Conservation (phyloP, 2,797 vertebrate genomes). For the Coluber constrictor region DNA sequence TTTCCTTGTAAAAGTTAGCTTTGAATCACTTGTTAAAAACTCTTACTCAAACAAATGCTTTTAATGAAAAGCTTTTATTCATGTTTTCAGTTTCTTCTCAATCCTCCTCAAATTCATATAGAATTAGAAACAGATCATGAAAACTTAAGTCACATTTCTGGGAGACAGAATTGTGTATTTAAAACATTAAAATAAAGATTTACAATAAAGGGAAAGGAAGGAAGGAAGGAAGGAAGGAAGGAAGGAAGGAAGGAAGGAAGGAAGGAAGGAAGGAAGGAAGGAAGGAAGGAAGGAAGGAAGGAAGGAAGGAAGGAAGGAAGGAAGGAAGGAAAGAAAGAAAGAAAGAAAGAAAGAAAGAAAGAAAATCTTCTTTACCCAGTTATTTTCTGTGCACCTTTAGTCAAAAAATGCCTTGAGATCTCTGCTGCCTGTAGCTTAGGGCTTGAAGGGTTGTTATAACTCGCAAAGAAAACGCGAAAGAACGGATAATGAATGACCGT, state of each 20-base stretch:
- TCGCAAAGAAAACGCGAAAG: neutral
- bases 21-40: constrained; percentile 28
- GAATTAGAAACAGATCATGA: neutral
- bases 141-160: neutral
- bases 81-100: neutral
- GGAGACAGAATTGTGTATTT: too few relatives aligned
- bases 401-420: neutral
- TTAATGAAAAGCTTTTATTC: neutral
- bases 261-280: too few relatives aligned
- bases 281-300: too few relatives aligned
- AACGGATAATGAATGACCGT: neutral
- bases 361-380: neutral
- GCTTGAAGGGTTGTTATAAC: neutral
- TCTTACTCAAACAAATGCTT: constrained; percentile 28
- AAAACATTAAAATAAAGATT: neutral
- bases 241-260: too few relatives aligned
- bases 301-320: too few relatives aligned
- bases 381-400: neutral
- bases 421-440: neutral
- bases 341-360: neutral
- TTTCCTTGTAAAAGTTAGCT: constrained; percentile 24
- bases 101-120: neutral
- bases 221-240: too few relatives aligned
- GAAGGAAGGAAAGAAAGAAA: too few relatives aligned
- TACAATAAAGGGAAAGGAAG: neutral